phyloP scores from a whole-genome alignment of 2,888 invertebrate species.

The Julus scanicus region DNA sequence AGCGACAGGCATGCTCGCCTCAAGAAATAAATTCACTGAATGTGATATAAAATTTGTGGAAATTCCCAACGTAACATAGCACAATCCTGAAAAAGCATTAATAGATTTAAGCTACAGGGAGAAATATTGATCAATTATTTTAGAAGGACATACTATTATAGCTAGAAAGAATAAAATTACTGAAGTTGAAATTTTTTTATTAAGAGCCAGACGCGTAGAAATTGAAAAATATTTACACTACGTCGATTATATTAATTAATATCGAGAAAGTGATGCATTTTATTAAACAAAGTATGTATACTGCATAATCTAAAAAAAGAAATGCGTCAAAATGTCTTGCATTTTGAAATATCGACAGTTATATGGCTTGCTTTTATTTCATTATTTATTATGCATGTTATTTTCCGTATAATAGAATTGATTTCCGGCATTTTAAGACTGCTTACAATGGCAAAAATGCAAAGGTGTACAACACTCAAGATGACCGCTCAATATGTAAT shows the following conservation, averaged over 20 bases:
- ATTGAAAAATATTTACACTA: background rate
- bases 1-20: background rate
- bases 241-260: no score
- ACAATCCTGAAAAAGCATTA: background rate
- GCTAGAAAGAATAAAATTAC: background rate
- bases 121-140: slow-evolving; percentile 19
- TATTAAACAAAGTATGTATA: background rate
- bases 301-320: background rate
- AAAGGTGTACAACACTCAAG: background rate
- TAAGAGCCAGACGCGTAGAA: background rate
- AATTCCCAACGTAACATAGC: slow-evolving; percentile 9
- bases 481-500: slow-evolving; percentile 5
- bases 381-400: background rate
- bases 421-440: background rate
- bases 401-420: background rate
- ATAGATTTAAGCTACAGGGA: background rate
- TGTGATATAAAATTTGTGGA: background rate
- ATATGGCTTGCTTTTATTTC: background rate
- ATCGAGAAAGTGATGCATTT: no score
- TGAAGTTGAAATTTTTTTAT: background rate
- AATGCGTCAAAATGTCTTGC: background rate
- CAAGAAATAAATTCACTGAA: background rate
- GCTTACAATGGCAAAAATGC: background rate
- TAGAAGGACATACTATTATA: background rate
- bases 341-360: background rate